Conservation (phyloP, 2,113 vertebrate genomes). For the Ovis canadensis region DNA sequence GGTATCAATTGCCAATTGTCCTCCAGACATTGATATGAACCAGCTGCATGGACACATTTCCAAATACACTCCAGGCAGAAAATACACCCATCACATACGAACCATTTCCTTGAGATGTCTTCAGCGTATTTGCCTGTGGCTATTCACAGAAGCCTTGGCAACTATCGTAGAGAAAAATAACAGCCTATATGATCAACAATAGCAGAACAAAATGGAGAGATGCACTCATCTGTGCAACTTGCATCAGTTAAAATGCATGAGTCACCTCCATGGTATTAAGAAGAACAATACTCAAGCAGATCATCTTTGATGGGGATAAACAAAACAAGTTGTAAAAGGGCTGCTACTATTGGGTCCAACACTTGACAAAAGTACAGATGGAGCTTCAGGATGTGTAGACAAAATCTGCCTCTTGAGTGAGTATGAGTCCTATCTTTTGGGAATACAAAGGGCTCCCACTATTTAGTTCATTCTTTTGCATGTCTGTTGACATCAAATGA, state of each 20-base stretch:
- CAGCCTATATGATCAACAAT: neutral
- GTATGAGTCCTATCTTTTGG: neutral
- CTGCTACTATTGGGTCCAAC: neutral
- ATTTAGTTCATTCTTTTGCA: neutral
- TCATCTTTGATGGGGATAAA: neutral
- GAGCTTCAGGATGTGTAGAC: neutral
- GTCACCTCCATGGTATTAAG: neutral
- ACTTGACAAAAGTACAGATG: neutral
- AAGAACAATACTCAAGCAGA: neutral
- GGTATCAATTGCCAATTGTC: neutral
- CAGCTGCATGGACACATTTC: neutral
- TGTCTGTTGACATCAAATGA: neutral
- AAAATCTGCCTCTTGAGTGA: neutral
- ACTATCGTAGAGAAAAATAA: neutral
- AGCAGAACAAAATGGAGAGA: neutral
- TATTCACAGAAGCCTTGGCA: neutral
- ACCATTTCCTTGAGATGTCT: neutral
- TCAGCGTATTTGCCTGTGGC: neutral
- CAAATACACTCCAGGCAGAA: neutral
- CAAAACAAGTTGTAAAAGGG: neutral
- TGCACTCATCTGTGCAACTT: neutral
- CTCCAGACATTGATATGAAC: neutral
- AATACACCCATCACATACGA: neutral
- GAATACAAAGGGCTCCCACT: neutral
- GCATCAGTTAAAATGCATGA: slow-evolving; percentile 5